These are phyloP conservation scores for Tokudaia tokunoshimensis DNA, from an alignment of 2,797 vertebrate species.

Conservation along the genomic window DNA sequence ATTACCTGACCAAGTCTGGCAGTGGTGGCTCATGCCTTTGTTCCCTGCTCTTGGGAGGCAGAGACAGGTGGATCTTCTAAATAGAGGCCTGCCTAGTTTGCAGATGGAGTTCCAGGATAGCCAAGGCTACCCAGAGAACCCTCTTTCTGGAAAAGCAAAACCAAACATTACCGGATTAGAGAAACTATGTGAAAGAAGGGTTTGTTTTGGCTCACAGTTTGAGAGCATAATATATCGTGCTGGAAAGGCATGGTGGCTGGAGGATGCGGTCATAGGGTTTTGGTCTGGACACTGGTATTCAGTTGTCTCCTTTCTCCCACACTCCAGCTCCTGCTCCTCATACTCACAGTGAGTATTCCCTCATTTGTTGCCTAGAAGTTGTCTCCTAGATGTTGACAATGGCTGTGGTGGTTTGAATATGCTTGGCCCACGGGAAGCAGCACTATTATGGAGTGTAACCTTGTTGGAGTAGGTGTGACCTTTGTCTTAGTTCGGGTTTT, in stretches of 20 bases:
- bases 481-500: background rate
- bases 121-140: background rate
- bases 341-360: background rate
- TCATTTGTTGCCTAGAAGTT: background rate
- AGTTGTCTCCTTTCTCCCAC: too few species aligned
- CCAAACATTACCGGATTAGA: background rate
- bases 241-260: background rate
- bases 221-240: background rate
- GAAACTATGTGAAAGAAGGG: background rate
- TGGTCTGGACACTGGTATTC: background rate
- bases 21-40: background rate
- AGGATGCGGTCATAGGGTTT: background rate
- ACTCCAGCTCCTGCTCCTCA: background rate
- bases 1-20: background rate
- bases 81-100: background rate
- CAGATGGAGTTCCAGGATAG: background rate
- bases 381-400: background rate
- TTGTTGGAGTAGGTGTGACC: background rate
- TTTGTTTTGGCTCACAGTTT: background rate
- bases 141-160: background rate
- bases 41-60: background rate
- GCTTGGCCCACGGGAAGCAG: background rate
- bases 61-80: background rate
- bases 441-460: background rate
- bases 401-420: background rate